A percentile compares a stretch with the other conserved stretches of the same genome.
phyloP scores from a whole-genome alignment of 2,888 invertebrate species.

The Cephus sareptanus region DNA sequence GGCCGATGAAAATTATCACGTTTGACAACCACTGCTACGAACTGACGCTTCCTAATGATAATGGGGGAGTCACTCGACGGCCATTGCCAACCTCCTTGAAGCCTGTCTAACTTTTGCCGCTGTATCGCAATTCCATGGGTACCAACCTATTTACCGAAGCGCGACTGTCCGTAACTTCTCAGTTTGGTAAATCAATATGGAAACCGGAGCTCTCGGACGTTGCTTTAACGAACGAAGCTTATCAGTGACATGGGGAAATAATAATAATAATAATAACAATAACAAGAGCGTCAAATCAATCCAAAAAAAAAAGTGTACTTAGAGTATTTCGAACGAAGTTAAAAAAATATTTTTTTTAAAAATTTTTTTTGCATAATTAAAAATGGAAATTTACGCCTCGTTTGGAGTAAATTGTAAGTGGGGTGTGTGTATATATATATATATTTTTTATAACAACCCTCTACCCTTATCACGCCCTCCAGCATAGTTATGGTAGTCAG shows the following conservation, averaged over 20 bases:
- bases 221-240: too few relatives aligned
- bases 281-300: background rate
- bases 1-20: background rate
- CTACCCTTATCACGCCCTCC: background rate
- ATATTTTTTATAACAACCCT: background rate
- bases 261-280: too few relatives aligned
- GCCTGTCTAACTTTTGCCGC: background rate
- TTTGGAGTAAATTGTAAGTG: background rate
- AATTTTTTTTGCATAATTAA: background rate
- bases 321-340: background rate
- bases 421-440: background rate
- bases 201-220: background rate
- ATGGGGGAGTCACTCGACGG: background rate
- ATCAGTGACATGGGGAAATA: background rate
- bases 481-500: background rate
- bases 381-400: background rate
- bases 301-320: background rate
- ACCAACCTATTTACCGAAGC: background rate
- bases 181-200: background rate
- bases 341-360: background rate
- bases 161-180: background rate
- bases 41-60: background rate
- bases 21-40: background rate
- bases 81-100: background rate
- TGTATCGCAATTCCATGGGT: background rate